Evolutionary conservation across 2,797 vertebrate species (phyloP).

Genomic region (Leucoraja ocellata): DNA sequence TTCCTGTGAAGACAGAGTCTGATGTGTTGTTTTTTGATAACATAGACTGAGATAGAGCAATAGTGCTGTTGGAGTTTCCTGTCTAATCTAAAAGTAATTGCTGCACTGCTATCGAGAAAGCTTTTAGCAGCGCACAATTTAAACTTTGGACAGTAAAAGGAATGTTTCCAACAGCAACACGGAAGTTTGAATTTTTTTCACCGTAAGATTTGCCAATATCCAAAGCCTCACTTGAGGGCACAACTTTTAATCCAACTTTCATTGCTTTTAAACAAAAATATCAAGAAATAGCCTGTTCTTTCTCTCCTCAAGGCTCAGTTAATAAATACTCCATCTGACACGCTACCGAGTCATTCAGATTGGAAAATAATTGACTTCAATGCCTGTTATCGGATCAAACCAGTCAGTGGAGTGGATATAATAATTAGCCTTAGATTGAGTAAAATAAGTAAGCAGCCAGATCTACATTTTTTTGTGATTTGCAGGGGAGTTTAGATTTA

Average conservation of each 20-base stretch:
- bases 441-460: background rate
- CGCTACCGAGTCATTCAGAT: background rate
- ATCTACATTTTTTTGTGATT: background rate
- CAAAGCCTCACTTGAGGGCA: background rate
- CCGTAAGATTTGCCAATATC: background rate
- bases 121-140: conserved; percentile 49
- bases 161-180: conserved; percentile 42
- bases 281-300: background rate
- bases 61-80: conserved; percentile 68
- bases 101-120: conserved; percentile 53
- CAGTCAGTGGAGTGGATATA: background rate
- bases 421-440: background rate
- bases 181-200: conserved; percentile 3
- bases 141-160: conserved; percentile 46
- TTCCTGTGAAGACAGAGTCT: conserved; percentile 63
- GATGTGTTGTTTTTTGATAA: conserved; percentile 69
- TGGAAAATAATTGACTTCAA: background rate
- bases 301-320: background rate
- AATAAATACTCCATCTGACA: background rate
- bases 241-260: background rate
- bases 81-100: conserved; percentile 64
- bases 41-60: conserved; percentile 64
- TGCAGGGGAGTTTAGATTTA: background rate
- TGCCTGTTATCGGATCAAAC: background rate
- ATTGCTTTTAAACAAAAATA: background rate